These are phyloP conservation scores for Heliangelus exortis DNA, from an alignment of 2,797 vertebrate genomes.

Conservation along the genomic window DNA sequence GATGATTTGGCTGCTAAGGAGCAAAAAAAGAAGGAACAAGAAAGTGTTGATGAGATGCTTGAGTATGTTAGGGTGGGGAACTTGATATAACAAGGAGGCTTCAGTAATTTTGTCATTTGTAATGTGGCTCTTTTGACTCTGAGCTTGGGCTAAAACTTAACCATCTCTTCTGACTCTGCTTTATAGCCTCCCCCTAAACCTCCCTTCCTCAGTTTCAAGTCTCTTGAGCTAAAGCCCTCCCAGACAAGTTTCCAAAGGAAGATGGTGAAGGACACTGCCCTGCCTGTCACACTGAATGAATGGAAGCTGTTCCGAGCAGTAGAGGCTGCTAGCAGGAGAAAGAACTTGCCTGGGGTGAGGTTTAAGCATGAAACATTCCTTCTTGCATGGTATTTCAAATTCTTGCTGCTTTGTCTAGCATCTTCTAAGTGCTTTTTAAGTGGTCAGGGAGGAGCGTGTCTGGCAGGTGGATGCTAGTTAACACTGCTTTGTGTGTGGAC, in stretches of 20 bases:
- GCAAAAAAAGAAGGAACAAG: not conserved
- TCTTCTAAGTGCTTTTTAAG: not conserved
- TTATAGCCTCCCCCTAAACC: conserved; percentile 87
- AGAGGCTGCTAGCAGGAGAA: conserved; percentile 75
- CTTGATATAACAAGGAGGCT: not conserved
- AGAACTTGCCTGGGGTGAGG: conserved; percentile 79
- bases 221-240: conserved; percentile 76
- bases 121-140: not conserved
- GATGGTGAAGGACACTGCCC: conserved; percentile 74
- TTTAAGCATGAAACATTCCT: not conserved
- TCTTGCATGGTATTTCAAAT: not conserved
- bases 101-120: not conserved
- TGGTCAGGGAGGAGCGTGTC: not conserved
- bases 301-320: conserved; percentile 81
- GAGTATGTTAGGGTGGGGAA: not conserved
- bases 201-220: conserved; percentile 79
- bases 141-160: not conserved
- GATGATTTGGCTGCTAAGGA: not conserved
- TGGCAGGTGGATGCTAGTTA: not conserved
- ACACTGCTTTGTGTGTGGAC: not conserved
- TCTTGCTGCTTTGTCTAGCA: not conserved
- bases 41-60: not conserved
- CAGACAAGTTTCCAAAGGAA: conserved; percentile 69
- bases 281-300: conserved; percentile 79
- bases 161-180: not conserved